These are phyloP conservation scores for Hypanus sabinus DNA, from an alignment of 2,113 vertebrate genomes.

Conservation along the genomic window DNA sequence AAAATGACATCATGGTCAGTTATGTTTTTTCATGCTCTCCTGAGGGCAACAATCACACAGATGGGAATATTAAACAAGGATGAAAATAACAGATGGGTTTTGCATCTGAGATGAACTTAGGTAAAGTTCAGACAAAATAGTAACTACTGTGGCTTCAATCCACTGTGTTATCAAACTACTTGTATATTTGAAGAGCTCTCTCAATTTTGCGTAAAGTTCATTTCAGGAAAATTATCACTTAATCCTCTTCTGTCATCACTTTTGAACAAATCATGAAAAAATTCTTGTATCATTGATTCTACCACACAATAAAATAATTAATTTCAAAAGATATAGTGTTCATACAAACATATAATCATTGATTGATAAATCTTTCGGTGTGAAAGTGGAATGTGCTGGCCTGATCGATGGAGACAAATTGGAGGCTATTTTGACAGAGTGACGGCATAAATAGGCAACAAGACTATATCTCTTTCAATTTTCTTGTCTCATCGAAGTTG, in stretches of 20 bases:
- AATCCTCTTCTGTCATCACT: no score
- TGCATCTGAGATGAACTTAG: not conserved
- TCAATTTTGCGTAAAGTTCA: not conserved
- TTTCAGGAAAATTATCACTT: not conserved
- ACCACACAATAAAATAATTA: not conserved
- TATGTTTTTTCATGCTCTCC: no score
- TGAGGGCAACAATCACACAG: not conserved
- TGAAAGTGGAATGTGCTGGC: not conserved
- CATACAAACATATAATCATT: no score
- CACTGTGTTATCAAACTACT: not conserved
- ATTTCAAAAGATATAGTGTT: not conserved
- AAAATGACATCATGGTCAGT: no score
- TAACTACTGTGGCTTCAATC: not conserved
- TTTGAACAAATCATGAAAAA: not conserved
- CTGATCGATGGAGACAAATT: not conserved
- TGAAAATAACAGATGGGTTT: not conserved
- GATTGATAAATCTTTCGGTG: not conserved
- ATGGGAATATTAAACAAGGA: not conserved
- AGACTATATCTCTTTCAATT: no score
- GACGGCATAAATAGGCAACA: no score
- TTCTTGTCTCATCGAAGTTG: no score
- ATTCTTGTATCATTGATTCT: not conserved
- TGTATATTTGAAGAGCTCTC: not conserved
- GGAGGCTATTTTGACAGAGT: not conserved
- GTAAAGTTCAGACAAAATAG: not conserved